These are phyloP conservation scores for Pan troglodytes DNA, from an alignment of 2,113 vertebrate genomes.

Conservation along the genomic window NHGRI_mPanTro3-v2.1_pri NC_086015.1:10367001-10367500, in stretches of 20 bases:
- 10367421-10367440: neutral
- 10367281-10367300: neutral
- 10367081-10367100: neutral
- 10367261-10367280: neutral
- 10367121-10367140: neutral
- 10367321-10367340: neutral
- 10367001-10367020: neutral
- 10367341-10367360: neutral
- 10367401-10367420: neutral
- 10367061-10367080: neutral
- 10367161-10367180: neutral
- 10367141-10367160: neutral
- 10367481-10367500: neutral
- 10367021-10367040: neutral
- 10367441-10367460: neutral
- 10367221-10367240: neutral
- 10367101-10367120: neutral
- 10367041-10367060: neutral
- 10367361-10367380: neutral
- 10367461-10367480: neutral
- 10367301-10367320: neutral
- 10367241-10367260: neutral
- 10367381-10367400: neutral
- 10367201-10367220: neutral
- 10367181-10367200: neutral